A percentile compares a stretch with the other conserved stretches of the same genome.
Conservation (phyloP, 2,113 vertebrate genomes). For the Regulus satrapa region DNA sequence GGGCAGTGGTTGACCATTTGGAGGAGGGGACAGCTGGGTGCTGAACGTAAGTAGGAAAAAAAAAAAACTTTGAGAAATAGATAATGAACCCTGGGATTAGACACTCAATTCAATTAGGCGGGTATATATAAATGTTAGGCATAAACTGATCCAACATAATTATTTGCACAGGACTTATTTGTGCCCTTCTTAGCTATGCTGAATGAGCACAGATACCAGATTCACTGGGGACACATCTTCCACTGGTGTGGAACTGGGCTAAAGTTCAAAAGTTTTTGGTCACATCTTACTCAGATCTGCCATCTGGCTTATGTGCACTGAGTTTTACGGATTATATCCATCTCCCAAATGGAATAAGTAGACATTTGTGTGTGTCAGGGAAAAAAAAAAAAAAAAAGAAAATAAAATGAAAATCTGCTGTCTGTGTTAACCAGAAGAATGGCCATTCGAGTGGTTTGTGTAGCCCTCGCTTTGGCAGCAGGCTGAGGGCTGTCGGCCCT, state of each 20-base stretch:
- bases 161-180: constrained; percentile 78
- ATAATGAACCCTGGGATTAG: constrained; percentile 79
- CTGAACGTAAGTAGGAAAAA: constrained; percentile 71
- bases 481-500: neutral
- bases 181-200: constrained; percentile 69
- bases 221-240: constrained; percentile 62
- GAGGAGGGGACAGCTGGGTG: constrained; percentile 77
- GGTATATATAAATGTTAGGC: constrained; percentile 71
- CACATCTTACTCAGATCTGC: constrained; percentile 69
- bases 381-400: neutral
- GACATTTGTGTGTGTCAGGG: constrained; percentile 34
- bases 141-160: constrained; percentile 70
- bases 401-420: constrained; percentile 28
- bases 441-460: neutral
- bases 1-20: constrained; percentile 71
- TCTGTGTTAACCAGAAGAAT: neutral
- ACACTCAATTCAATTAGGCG: constrained; percentile 77
- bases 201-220: constrained; percentile 63
- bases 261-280: constrained; percentile 75
- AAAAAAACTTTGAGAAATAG: constrained; percentile 70
- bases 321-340: constrained; percentile 41
- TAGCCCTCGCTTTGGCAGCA: constrained; percentile 1
- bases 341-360: constrained; percentile 57
- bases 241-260: constrained; percentile 69
- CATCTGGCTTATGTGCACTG: constrained; percentile 66